Evolutionary conservation across 2,888 invertebrate genomes (phyloP), one percentile per base, ranked within the genome.

Genomic region (Emmelina monodactyla): DNA sequence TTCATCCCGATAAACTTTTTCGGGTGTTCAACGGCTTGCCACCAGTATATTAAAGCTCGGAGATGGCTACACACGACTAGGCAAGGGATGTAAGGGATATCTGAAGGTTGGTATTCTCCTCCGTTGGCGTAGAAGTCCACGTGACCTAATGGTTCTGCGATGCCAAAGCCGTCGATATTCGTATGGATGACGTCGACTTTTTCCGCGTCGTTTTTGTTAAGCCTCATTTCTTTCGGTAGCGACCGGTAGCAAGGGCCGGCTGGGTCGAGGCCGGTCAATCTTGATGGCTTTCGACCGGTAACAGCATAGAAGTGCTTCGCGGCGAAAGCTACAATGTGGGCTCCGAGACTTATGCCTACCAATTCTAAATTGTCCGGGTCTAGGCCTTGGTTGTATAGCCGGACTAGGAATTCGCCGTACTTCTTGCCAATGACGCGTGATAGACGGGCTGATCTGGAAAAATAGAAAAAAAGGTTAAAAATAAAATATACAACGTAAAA

Each of bases 131-230:
- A 79, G 28, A 66, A 64, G 25, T 79, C 79, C 1, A 79, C 43
- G 36, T 78, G 73, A 0, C 76, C 78, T 1, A 76, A 29, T 0
- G 55, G 47, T 33, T 76, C 70, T 0, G 79, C 75, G 2, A 68
- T 73, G 0, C 79, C 79, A 35, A 79, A 79, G 0, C 78, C 79
- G 16, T 79, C 79, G 2, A 79, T 78, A 37, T 79, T 79, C 0
- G 79, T 76, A 19, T 79, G 79, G 0, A 79, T 25, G 0, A 73
- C 48, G 28, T 78, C 76, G 0, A 78, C 73, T 33, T 44, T 50
- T 1, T 53, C 49, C 0, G 61, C 76, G 16, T 78, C 75, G 0
- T 58, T 49, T 1, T 45, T 39, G 3, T 53, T 49, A 0, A 79
- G 40, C 28, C 63, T 66, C 5, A 59, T 46, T 1, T 62, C 55